These are phyloP conservation scores for Rhinopomastus cyanomelas DNA, from an alignment of 2,113 vertebrate species.

Conservation along the genomic window DNA sequence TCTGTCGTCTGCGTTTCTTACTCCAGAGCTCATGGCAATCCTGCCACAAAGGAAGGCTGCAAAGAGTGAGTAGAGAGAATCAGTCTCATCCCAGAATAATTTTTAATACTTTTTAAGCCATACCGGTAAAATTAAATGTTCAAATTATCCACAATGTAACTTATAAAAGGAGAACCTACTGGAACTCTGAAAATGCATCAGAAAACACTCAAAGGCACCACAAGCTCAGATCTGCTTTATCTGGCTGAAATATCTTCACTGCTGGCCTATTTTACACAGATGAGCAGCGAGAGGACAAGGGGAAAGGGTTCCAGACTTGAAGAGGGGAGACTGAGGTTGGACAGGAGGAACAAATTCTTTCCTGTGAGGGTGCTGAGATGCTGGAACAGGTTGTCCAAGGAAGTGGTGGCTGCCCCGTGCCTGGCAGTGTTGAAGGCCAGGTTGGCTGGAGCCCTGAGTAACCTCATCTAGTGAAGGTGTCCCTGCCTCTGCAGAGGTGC, in stretches of 20 bases:
- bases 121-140: neutral
- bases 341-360: no score
- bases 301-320: no score
- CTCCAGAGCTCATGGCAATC: slow-evolving; percentile 99
- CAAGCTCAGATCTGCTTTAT: neutral
- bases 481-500: neutral
- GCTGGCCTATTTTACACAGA: neutral
- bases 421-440: no score
- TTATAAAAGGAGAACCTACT: neutral
- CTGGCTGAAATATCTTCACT: neutral
- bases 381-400: neutral
- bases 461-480: no score
- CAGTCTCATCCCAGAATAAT: neutral
- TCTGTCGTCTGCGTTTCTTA: slow-evolving; percentile 96
- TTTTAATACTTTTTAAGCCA: neutral
- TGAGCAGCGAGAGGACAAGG: no score
- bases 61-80: neutral
- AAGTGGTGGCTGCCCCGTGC: no score
- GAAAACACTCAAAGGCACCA: neutral
- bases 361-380: neutral
- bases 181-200: neutral
- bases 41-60: slow-evolving; percentile 96
- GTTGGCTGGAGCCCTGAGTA: no score
- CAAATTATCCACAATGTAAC: neutral
- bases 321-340: no score